Base-by-base conservation (phyloP, 92 coral and sea anemone genomes). In the Epizoanthus rinbou region DNA sequence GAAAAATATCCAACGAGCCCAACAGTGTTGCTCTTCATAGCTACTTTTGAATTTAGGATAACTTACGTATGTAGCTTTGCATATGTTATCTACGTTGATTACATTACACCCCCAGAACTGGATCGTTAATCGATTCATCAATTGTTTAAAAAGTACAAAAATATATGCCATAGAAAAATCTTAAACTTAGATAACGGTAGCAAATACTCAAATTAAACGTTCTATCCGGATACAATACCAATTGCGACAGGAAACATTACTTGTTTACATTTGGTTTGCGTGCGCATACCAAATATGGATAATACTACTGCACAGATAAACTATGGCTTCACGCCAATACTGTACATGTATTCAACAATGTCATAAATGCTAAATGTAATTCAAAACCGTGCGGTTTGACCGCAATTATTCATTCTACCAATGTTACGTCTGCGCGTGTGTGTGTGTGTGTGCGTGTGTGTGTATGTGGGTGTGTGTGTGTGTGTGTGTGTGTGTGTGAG, bases 351-450 rank as follows among this genome's bases (percentile, higher is more conserved):
- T 21, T 15, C n/a, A 17, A 28, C 25, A 67, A 8, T 19, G 33
- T 15, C 28, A 24, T 0, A 67, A 67, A 67, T 67, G n/a, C 8
- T 28, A 28, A 17, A 37, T 67, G 39, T 24, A 67, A 11, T 5
- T 25, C 18, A 64, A 25, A 24, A 28, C 69, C 21, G 17, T 33
- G 73, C 47, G 39, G 73, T 67, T 67, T 25, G 73, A 67, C 73
- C 47, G 22, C 73, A 37, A 16, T 15, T 33, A 13, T 37, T 17
- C 47, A 67, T 15, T 25, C 50, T 25, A 67, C 15, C 2, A 9
- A 67, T 35, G 33, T 16, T 41, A 23, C 11, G 14, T 15, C 17
- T 67, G 23, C 14, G 47, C 19, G 22, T 16, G 45, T 33, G 43
- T 28, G 22, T 33, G 17, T 15, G 16, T 63, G 43, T 65, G n/a